Conservation (phyloP, 2,113 vertebrate genomes). For the Cavia porcellus region DNA sequence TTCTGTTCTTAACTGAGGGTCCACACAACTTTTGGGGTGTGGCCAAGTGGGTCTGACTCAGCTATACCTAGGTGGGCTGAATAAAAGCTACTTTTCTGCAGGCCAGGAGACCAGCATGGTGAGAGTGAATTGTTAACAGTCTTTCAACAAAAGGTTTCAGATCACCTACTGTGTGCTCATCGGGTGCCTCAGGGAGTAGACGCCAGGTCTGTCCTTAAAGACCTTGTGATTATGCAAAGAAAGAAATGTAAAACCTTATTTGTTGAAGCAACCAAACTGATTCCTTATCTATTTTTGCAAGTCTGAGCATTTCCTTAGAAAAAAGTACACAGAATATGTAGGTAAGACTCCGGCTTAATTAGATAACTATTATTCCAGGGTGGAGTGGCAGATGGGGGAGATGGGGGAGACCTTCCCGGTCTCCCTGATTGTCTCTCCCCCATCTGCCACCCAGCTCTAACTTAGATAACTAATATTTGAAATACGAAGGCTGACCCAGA, state of each 20-base stretch:
- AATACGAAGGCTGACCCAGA: background rate
- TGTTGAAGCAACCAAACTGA: slow-evolving; percentile 25
- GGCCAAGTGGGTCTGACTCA: background rate
- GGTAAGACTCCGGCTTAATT: background rate
- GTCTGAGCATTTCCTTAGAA: slow-evolving; percentile 57
- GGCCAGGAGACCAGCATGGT: background rate
- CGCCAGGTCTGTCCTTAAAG: background rate
- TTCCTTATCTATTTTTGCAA: slow-evolving; percentile 58
- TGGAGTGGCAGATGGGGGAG: too few species aligned
- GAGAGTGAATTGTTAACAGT: background rate
- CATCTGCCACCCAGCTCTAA: too few species aligned
- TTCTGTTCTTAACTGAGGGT: background rate
- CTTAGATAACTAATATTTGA: slow-evolving; percentile 57
- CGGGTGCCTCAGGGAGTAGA: background rate
- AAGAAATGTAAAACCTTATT: background rate
- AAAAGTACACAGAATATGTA: slow-evolving; percentile 53
- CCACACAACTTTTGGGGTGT: background rate
- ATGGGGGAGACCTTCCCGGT: too few species aligned
- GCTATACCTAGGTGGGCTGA: background rate
- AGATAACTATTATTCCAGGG: too few species aligned
- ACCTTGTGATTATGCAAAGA: background rate
- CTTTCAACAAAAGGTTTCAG: background rate
- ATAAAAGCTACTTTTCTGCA: background rate
- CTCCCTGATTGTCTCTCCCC: too few species aligned
- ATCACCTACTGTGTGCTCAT: background rate